Percentiles rank a stretch among this genome's conserved stretches.
These are phyloP conservation scores for Sesamia inferens DNA, from an alignment of 2,888 invertebrate genomes.

Conservation along the genomic window DNA sequence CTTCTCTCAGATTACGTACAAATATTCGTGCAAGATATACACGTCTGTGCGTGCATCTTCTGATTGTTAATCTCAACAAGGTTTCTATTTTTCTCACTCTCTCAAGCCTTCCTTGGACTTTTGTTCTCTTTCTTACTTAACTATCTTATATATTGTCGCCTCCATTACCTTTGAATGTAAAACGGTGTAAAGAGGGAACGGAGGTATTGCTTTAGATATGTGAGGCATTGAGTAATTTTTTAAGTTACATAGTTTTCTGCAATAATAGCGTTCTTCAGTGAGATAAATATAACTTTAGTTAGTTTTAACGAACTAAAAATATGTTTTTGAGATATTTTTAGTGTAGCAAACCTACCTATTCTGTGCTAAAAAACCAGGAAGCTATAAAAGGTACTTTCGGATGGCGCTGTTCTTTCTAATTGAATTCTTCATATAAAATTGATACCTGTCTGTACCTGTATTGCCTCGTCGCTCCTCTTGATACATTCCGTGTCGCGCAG, in stretches of 20 bases:
- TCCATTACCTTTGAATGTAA: too few species aligned
- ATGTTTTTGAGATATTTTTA: neutral
- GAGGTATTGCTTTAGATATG: neutral
- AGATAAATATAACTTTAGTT: neutral
- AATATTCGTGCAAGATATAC: neutral
- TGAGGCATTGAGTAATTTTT: neutral
- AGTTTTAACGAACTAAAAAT: neutral
- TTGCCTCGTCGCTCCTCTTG: slow-evolving; percentile 31
- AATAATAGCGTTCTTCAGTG: neutral
- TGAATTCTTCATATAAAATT: slow-evolving; percentile 32
- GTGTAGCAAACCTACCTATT: neutral
- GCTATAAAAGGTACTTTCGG: neutral
- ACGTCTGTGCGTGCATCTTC: neutral
- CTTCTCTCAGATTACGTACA: slow-evolving; percentile 4
- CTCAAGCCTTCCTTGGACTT: neutral
- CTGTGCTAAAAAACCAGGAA: neutral
- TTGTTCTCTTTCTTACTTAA: neutral
- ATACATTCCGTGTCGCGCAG: slow-evolving; percentile 46
- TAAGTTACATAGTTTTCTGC: neutral
- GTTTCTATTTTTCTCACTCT: neutral
- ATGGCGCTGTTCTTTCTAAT: neutral
- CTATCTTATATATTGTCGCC: neutral
- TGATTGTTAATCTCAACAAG: neutral
- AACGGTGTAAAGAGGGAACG: too few species aligned
- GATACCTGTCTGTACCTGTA: slow-evolving; percentile 30